Evolutionary conservation across 2,797 vertebrate genomes (phyloP).

Genomic region (Xyrichtys novacula): DNA sequence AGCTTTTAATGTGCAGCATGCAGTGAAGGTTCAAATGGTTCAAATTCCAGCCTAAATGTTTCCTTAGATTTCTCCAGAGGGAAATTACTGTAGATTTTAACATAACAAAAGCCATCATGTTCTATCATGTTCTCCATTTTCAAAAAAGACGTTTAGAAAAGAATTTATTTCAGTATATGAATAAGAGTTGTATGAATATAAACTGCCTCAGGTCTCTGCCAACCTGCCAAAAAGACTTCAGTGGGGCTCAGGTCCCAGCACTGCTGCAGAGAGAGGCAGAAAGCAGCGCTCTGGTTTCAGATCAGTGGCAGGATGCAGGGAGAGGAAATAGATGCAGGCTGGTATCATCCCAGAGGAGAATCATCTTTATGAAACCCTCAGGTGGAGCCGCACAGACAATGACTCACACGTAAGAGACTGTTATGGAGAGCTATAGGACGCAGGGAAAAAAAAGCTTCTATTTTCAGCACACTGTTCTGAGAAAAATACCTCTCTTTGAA

Average conservation of each 20-base stretch:
- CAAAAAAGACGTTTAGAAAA: conserved; percentile 43
- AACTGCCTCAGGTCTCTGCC: conserved; percentile 56
- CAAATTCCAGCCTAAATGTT: conserved; percentile 24
- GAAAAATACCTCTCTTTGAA: conserved; percentile 33
- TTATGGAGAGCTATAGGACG: conserved; percentile 53
- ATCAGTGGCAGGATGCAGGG: conserved; percentile 35
- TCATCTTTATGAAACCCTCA: conserved; percentile 69
- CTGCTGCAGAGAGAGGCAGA: conserved; percentile 57
- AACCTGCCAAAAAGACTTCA: conserved; percentile 57
- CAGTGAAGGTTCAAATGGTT: conserved; percentile 1
- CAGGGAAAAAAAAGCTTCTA: conserved; percentile 61
- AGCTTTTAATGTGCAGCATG: conserved; percentile 12
- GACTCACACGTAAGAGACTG: conserved; percentile 58
- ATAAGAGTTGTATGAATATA: conserved; percentile 50
- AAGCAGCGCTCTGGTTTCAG: conserved; percentile 60
- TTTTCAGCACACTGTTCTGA: conserved; percentile 51
- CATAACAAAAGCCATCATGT: conserved; percentile 34
- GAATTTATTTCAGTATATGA: conserved; percentile 53
- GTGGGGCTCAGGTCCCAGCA: conserved; percentile 49
- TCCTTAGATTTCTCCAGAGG: conserved; percentile 34
- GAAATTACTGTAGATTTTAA: conserved; percentile 31
- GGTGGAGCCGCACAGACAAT: conserved; percentile 60
- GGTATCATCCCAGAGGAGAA: conserved; percentile 66
- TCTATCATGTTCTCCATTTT: conserved; percentile 44
- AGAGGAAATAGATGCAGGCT: conserved; percentile 61